Evolutionary conservation across 37 sponge, comb jelly and placozoan species (phyloP).

Genomic region (Chondrilla cf. caribensis): DNA sequence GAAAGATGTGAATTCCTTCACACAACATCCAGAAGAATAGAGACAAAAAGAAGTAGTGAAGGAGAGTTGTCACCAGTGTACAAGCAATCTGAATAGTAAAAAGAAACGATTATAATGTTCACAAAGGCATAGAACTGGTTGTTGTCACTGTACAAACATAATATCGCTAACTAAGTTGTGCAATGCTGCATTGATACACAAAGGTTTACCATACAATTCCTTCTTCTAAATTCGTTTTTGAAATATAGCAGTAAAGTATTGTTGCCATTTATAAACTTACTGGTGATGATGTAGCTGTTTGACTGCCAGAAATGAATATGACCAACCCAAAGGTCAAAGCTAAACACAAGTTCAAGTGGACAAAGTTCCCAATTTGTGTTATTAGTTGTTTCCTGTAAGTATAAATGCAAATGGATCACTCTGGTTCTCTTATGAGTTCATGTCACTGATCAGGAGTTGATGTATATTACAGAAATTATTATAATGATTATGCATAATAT

Average conservation of each 20-base stretch:
- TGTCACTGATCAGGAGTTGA: too few species aligned
- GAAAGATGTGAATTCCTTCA: slow-evolving; percentile 1
- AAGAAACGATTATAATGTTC: too few species aligned
- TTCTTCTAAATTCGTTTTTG: not conserved
- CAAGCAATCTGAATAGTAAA: not conserved
- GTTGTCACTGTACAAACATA: not conserved
- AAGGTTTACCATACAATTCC: too few species aligned
- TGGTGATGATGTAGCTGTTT: not conserved
- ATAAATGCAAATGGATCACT: too few species aligned
- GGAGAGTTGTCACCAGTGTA: not conserved
- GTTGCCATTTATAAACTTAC: too few species aligned
- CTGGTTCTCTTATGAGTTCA: too few species aligned
- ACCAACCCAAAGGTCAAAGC: not conserved
- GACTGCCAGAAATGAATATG: not conserved
- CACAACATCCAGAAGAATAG: slow-evolving; percentile 13
- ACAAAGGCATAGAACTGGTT: not conserved
- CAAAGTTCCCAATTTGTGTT: not conserved
- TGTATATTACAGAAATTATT: too few species aligned
- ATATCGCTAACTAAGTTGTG: too few species aligned
- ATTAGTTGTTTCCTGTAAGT: not conserved
- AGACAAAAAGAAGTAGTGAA: slow-evolving; percentile 23
- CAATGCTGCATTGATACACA: not conserved
- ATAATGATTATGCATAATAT: too few species aligned
- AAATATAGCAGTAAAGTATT: too few species aligned
- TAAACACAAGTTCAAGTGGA: slow-evolving; percentile 5